Evolutionary conservation across 2,797 vertebrate genomes (phyloP).

Genomic region (Novumbra hubbsi): DNA sequence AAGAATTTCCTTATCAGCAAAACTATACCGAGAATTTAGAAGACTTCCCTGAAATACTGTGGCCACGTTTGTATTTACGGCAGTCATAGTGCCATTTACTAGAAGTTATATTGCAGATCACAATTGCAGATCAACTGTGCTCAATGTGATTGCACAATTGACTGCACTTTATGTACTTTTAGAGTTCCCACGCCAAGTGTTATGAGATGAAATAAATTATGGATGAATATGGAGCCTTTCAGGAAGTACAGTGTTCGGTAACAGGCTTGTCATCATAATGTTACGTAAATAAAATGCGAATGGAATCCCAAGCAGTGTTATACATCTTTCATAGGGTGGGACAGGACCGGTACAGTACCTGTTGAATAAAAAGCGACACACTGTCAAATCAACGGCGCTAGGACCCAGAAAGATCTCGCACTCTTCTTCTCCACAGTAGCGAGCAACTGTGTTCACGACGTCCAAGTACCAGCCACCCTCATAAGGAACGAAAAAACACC

Average conservation of each 20-base stretch:
- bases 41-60: no score
- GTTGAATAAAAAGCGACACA: neutral
- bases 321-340: neutral
- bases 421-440: neutral
- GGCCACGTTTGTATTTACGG: no score
- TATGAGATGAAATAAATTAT: neutral
- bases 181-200: no score
- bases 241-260: neutral
- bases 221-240: neutral
- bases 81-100: no score
- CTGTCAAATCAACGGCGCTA: neutral
- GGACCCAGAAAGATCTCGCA: neutral
- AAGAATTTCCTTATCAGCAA: no score
- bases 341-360: neutral
- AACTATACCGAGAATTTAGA: no score
- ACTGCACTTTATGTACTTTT: no score
- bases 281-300: neutral
- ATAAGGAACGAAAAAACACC: slow-evolving; percentile 7
- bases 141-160: no score
- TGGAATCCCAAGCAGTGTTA: neutral
- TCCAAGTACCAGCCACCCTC: slow-evolving; percentile 10
- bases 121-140: no score
- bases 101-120: no score
- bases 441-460: slow-evolving; percentile 12
- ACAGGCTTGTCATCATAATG: neutral